phyloP scores from a whole-genome alignment of 2,888 invertebrate species.

The Rugalucina vietnamica region DNA sequence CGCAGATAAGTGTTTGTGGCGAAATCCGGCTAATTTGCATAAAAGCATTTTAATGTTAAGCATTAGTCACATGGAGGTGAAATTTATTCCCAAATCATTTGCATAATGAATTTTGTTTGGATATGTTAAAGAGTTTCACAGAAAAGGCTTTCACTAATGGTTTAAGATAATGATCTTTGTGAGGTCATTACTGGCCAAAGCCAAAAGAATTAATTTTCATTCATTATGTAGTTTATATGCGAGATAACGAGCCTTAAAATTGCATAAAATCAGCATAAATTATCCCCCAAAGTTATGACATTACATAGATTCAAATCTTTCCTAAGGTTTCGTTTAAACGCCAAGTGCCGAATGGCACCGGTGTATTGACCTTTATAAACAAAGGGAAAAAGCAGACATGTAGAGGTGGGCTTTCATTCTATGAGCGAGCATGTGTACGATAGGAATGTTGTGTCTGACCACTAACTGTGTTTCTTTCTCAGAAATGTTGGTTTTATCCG shows the following conservation, averaged over 20 bases:
- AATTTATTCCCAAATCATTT: not conserved
- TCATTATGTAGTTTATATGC: not conserved
- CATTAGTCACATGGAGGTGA: not conserved
- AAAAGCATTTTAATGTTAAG: not conserved
- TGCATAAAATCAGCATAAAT: not conserved
- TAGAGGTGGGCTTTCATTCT: too few species aligned
- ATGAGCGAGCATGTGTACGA: too few species aligned
- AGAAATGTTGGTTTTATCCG: too few species aligned
- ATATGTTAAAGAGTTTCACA: not conserved
- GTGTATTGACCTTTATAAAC: too few species aligned
- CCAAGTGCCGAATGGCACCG: too few species aligned
- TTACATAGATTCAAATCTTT: too few species aligned
- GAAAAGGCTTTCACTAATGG: not conserved
- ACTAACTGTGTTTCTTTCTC: too few species aligned
- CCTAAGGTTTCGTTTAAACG: too few species aligned
- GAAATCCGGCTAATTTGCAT: not conserved
- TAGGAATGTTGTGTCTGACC: too few species aligned
- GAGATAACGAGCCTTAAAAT: not conserved
- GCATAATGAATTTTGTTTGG: not conserved
- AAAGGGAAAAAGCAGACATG: too few species aligned
- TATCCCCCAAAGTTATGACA: too few species aligned
- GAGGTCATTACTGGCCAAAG: not conserved
- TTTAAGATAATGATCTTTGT: not conserved
- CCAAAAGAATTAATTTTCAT: conserved; percentile 7
- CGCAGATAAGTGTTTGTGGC: too few species aligned